Percentiles rank a stretch among this genome's conserved stretches.
Evolutionary conservation across 1,140 invertebrate species (phyloP).

Genomic region (Halictus rubicundus): DNA sequence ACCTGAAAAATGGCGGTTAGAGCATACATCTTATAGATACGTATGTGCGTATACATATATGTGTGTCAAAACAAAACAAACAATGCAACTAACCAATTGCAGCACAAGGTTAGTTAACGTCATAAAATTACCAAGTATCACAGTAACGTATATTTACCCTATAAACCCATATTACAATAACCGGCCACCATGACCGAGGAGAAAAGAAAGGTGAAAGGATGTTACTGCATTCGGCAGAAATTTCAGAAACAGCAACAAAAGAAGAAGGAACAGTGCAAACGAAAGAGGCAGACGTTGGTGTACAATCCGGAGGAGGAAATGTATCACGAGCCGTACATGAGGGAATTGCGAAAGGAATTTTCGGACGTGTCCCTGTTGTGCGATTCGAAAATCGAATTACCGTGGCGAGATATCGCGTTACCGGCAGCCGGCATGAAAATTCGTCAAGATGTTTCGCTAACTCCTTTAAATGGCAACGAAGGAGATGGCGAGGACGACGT

Average conservation of each 20-base stretch:
- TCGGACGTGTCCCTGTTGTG: conserved; percentile 63
- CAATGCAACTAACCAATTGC: background rate
- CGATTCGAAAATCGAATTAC: conserved; percentile 70
- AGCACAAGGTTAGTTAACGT: conserved; percentile 17
- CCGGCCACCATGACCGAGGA: background rate
- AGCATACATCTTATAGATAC: too few relatives aligned
- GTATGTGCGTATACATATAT: background rate
- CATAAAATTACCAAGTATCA: conserved; percentile 40
- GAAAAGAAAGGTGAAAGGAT: conserved; percentile 21
- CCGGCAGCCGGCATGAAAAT: conserved; percentile 58
- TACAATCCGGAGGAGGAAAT: conserved; percentile 66
- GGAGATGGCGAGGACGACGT: conserved; percentile 1
- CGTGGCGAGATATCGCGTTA: conserved; percentile 70
- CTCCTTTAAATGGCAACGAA: background rate
- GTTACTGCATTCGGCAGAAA: conserved; percentile 27
- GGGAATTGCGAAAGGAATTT: conserved; percentile 55
- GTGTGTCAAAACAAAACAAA: conserved; percentile 35
- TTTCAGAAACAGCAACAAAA: conserved; percentile 18
- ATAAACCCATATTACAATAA: background rate
- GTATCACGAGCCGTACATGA: conserved; percentile 70
- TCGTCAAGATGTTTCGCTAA: conserved; percentile 31
- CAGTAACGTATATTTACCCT: background rate
- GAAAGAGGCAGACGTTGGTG: conserved; percentile 61
- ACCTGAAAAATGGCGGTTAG: too few relatives aligned
- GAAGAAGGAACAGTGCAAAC: conserved; percentile 40